Evolutionary conservation across 2,888 invertebrate species (phyloP), one percentile per base, ranked within the genome.

Genomic region (Eurytoma californica): DNA sequence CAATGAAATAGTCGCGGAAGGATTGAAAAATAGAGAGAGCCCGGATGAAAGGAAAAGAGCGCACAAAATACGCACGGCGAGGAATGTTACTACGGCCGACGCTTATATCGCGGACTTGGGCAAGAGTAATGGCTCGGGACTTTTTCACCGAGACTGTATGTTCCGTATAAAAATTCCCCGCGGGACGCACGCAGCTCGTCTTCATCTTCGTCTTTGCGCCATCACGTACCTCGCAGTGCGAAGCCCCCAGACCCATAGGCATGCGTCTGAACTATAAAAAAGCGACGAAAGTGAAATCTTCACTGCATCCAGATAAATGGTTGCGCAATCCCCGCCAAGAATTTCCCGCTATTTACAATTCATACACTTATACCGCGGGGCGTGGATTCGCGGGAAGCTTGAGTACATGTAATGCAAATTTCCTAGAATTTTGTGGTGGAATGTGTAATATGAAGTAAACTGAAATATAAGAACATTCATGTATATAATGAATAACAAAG

Each of bases 51-150:
- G 39, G 39, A 39, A 39, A 39, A 39, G 39, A 9, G 39, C 9
- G 39, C 39, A 39, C 39, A 39, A 39, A 39, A 39, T 39, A 39
- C 16, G n/a, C 47, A 30, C 49, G 49, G 12, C 57, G n/a, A 51
- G 66, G 83, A 83, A 85, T 84, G 84, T 87, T 87, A 87, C 87
- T 87, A 86, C 86, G 84, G 82, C 83, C 83, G 84, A 83, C 84
- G 83, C 84, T 84, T 85, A 84, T 86, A 86, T 77, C 39, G 39
- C 39, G 39, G 39, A 9, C 39, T 39, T 7, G 39, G 81, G 78
- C 83, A 86, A 87, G 87, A 88, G 87, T 87, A 88, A 88, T 88
- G 87, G 86, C 84, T 82, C 83, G 82, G 84, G 85, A 85, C 85
- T 86, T 84, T 84, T 68, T 82, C 79, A 39, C 80, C 58, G 80